A percentile compares a stretch with the other conserved stretches of the same genome.
Evolutionary conservation across 2,888 invertebrate genomes (phyloP).

Genomic region (Rugalucina vietnamica): DNA sequence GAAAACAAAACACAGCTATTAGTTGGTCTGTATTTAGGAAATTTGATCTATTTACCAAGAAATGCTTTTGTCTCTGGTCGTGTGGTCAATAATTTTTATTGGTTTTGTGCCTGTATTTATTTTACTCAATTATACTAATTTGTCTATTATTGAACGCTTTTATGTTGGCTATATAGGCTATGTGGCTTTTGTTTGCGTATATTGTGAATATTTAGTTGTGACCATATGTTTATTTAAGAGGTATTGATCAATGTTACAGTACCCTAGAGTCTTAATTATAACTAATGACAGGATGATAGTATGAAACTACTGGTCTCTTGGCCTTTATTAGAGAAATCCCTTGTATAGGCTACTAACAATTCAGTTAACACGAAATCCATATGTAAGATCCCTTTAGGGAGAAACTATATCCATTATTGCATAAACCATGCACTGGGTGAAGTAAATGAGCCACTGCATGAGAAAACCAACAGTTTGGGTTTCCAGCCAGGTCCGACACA

Average conservation of each 20-base stretch:
- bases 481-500: no score
- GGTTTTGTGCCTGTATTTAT: slow-evolving; percentile 28
- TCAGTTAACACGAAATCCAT: no score
- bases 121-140: slow-evolving; percentile 25
- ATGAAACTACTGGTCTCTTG: no score
- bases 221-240: not conserved
- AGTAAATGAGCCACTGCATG: no score
- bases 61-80: slow-evolving; percentile 3
- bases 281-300: not conserved
- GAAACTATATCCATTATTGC: no score
- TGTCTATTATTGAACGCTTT: slow-evolving; percentile 32
- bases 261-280: not conserved
- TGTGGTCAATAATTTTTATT: slow-evolving; percentile 18
- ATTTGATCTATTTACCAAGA: not conserved
- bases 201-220: slow-evolving; percentile 8
- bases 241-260: not conserved
- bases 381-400: no score
- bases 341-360: no score
- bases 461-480: no score
- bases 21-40: not conserved
- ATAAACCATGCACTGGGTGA: no score
- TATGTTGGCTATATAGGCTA: slow-evolving; percentile 4
- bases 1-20: not conserved
- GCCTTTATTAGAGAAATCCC: no score
- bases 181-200: slow-evolving; percentile 5